phyloP scores from a whole-genome alignment of 1,140 invertebrate genomes.

The Heterodera schachtii region DNA sequence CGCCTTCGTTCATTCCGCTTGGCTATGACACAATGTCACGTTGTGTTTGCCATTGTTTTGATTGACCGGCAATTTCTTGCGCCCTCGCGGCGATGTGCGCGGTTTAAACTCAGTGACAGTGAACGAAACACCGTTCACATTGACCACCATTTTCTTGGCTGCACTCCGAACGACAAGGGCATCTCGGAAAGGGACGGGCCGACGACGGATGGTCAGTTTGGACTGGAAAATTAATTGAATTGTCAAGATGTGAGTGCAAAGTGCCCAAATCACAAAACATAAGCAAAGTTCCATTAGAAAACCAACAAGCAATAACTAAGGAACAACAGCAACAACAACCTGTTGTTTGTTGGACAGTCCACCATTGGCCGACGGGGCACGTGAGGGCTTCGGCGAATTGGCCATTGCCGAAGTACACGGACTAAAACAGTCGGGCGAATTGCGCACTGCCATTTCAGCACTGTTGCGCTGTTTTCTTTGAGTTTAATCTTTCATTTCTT shows the following conservation, averaged over 20 bases:
- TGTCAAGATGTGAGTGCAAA: no score
- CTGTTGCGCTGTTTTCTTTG: conserved; percentile 42
- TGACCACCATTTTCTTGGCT: conserved; percentile 38
- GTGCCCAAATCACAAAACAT: not conserved
- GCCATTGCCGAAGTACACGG: conserved; percentile 30
- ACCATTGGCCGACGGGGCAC: not conserved
- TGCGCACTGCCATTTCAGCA: conserved; percentile 36
- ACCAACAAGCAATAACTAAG: no score
- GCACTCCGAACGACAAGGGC: conserved; percentile 28
- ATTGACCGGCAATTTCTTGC: conserved; percentile 15
- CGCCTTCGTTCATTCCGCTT: no score
- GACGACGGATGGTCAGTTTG: conserved; percentile 6
- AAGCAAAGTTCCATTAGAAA: no score
- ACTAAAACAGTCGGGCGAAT: conserved; percentile 42
- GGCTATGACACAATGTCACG: no score
- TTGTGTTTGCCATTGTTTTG: not conserved
- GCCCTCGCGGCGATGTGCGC: conserved; percentile 16
- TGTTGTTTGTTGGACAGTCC: not conserved
- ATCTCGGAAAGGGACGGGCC: conserved; percentile 36
- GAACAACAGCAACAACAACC: not conserved
- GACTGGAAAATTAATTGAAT: not conserved
- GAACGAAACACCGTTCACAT: conserved; percentile 34
- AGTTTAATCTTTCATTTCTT: not conserved
- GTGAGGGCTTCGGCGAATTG: not conserved
- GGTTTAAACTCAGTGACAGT: conserved; percentile 45